Percentiles rank a stretch among this genome's conserved stretches.
phyloP scores from a whole-genome alignment of 2,797 vertebrate species.

The Cynopterus sphinx region DNA sequence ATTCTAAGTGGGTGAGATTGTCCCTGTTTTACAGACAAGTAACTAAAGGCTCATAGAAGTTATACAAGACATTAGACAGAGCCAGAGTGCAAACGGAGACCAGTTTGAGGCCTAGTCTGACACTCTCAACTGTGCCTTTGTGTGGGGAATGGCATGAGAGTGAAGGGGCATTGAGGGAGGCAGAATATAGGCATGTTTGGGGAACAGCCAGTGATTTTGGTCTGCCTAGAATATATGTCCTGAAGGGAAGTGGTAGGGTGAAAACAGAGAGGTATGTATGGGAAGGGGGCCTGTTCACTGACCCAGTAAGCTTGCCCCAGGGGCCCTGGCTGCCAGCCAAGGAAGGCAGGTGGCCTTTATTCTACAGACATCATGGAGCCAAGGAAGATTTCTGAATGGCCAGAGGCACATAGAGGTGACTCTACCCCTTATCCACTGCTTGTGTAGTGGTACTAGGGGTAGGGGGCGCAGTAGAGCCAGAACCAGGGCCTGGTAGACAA shows the following conservation, averaged over 20 bases:
- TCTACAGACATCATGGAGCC: neutral
- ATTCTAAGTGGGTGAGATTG: neutral
- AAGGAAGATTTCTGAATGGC: neutral
- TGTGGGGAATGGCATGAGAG: neutral
- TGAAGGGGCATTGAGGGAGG: neutral
- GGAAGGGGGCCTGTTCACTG: neutral
- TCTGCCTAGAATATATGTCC: neutral
- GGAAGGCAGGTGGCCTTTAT: neutral
- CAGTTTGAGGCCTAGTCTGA: neutral
- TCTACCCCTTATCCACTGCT: neutral
- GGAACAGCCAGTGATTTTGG: neutral
- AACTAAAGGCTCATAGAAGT: slow-evolving; percentile 26
- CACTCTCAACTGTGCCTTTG: neutral
- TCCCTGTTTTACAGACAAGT: slow-evolving; percentile 27
- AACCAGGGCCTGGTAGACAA: neutral
- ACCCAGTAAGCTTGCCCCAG: neutral
- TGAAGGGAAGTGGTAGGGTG: neutral
- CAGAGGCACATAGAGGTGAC: neutral
- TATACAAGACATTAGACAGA: slow-evolving; percentile 1
- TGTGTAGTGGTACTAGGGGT: neutral
- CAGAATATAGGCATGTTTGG: neutral
- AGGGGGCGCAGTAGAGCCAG: neutral
- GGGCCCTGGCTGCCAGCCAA: neutral
- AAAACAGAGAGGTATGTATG: neutral
- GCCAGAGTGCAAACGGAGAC: neutral